Base-by-base conservation (phyloP, 1,140 invertebrate species). In the Anthonomus grandis region DNA sequence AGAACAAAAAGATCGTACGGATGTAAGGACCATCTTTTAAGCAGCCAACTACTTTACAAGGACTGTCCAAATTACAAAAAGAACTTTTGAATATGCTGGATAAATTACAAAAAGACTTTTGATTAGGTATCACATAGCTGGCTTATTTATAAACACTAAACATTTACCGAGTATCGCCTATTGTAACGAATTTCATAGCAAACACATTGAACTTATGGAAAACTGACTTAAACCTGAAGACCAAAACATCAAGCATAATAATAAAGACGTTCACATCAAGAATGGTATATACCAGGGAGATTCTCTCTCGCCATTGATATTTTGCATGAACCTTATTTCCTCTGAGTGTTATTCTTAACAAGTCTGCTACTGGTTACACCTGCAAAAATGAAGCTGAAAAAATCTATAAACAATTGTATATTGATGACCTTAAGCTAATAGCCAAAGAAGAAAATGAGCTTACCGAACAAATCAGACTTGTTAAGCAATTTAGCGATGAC, bases 371-470 rank as follows among this genome's bases (percentile, higher is more conserved):
- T 41, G 38, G 13, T 9, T 5, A 41, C 15, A 5, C 5, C 18
- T 41, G 38, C 38, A 41, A 18, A 41, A 41, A 41, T 18, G 38
- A 41, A 41, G 18, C 9, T 9, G 6, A 13, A n/a, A 41, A 41
- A n/a, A n/a, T n/a, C n/a, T n/a, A n/a, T n/a, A 41, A 13, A 13
- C 38, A 41, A 13, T 41, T 15, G 15, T 41, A 41, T 13, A 13
- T 41, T 13, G 38, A 41, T 41, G 38, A 41, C 18, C 18, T 41
- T n/a, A 41, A 41, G 15, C 38, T 41, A n/a, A 18, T 41, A 6
- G 38, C 38, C 6, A 41, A 41, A 18, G 15, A 8, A 5, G 38
- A 41, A 8, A 13, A 41, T 9, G 38, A 41, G 15, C 38, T 41
- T 9, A n/a, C n/a, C 18, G 18, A n/a, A 9, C 38, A 41, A 18